Percentiles rank a stretch among this genome's conserved stretches.
Evolutionary conservation across 2,113 vertebrate species (phyloP).

Genomic region (Peromyscus maniculatus): DNA sequence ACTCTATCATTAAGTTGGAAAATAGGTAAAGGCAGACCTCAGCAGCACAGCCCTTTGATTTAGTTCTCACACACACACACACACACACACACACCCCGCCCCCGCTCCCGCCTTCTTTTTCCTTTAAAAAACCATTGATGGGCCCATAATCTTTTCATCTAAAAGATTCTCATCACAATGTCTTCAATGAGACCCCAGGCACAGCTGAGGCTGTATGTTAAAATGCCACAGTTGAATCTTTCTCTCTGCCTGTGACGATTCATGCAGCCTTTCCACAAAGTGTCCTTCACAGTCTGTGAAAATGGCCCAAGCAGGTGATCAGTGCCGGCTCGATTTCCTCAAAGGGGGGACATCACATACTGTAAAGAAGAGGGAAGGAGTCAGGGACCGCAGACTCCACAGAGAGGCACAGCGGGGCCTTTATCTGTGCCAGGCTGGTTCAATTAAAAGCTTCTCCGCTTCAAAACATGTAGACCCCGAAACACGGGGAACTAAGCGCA

Average conservation of each 20-base stretch:
- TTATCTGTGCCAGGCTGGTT: not conserved
- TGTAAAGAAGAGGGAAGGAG: not conserved
- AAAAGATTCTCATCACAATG: not conserved
- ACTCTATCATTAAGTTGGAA: not conserved
- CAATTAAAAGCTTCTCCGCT: conserved; percentile 47
- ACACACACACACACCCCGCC: too few species aligned
- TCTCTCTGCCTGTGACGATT: not conserved
- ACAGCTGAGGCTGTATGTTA: not conserved
- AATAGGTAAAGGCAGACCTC: not conserved
- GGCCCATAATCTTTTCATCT: not conserved
- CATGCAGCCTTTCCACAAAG: not conserved
- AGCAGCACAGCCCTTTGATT: not conserved
- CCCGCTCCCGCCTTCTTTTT: not conserved
- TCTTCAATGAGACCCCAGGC: conserved; percentile 14
- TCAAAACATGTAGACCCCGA: not conserved
- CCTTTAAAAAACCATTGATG: not conserved
- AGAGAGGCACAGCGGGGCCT: not conserved
- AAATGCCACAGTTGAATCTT: not conserved
- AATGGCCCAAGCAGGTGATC: not conserved
- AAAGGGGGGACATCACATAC: not conserved
- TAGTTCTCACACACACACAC: too few species aligned
- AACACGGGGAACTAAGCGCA: not conserved
- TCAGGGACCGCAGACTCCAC: not conserved
- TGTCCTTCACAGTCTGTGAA: not conserved
- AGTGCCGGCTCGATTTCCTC: not conserved